Base-by-base conservation (phyloP, 2,113 vertebrate species). In the Orycteropus afer region DNA sequence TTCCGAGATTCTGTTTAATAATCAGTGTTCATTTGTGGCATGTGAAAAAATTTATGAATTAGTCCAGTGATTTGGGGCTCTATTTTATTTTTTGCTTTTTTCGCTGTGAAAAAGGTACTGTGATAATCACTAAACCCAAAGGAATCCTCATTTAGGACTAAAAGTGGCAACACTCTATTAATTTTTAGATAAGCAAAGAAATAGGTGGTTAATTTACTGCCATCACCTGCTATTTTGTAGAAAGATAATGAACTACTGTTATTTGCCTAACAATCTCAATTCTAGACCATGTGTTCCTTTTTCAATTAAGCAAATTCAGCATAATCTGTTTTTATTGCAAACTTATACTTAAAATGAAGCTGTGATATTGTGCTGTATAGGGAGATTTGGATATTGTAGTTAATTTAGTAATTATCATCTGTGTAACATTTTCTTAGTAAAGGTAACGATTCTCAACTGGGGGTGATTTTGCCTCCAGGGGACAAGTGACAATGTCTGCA, bases 201-300 rank as follows among this genome's bases (percentile, higher is more conserved):
- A 85, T 77, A 74, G 25, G 61, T 57, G 18, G 81, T 92, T 69
- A 91, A 25, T 90, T 96, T 86, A 34, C 17, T 84, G 92, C 85
- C 32, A 17, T 89, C 76, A 89, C 42, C 23, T 13, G 0, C 51
- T 79, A 5, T 32, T 32, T 47, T 83, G 34, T 63, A 32, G 55
- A 87, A 87, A 40, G 57, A 94, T 45, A 67, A 86, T 92, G 93
- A 96, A 80, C 84, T 69, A 73, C 42, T 93, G 1, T 80, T 79
- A 63, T 18, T 90, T 74, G 32, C 63, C 37, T 27, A 20, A 15
- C 23, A n/a, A 51, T 96, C 45, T 95, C 29, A 29, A 1, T 86
- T 92, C 53, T 45, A 88, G 53, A 59, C 42, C 22, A 80, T 22
- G 11, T 81, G 57, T 67, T 84, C 37, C 25, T 78, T 95, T 78